Evolutionary conservation across 1,140 invertebrate species (phyloP), one percentile per base, ranked within the genome.

Genomic region (Zophobas morio): DNA sequence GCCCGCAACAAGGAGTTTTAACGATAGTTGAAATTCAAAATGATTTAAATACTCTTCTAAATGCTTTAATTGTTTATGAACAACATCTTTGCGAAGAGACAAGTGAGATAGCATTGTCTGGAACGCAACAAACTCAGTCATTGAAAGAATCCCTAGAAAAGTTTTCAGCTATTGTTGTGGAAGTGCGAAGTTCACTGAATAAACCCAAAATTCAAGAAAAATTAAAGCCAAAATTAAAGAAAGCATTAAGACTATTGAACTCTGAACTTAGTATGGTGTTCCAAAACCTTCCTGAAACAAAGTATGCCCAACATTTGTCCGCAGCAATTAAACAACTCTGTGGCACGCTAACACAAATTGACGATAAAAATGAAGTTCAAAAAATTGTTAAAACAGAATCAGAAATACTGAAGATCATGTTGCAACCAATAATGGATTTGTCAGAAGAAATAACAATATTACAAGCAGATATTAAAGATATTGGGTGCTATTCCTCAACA

Each of bases 201-300:
- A 63, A 63, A 39, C 46, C 36, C 0, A 35, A 77, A 77, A 36
- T 74, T 20, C 39, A 34, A 0, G 49, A 74, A 46, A 34, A 60
- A 33, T 32, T 20, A 20, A 20, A 20, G 20, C 20, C 20, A 20
- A 20, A 20, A 20, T 20, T 20, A 20, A 20, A 20, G 49, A 71
- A 74, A 4, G 78, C 75, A 37, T 8, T 79, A 3, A n/a, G 39
- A 20, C 37, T 57, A 5, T 75, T 79, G 37, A 56, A 75, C 33
- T 53, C 47, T 34, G 20, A 39, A 39, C 32, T 78, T 20, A 66
- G 75, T 33, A 37, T 49, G 1, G 42, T 75, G n/a, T 51, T 4
- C n/a, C 56, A 70, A 32, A 66, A 66, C 6, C 36, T 46, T 1
- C 70, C 70, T 33, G 51, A 73, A 60, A 42, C 46, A 39, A n/a